Conservation (phyloP, 2,888 invertebrate genomes). For the Microplitis manilae region DNA sequence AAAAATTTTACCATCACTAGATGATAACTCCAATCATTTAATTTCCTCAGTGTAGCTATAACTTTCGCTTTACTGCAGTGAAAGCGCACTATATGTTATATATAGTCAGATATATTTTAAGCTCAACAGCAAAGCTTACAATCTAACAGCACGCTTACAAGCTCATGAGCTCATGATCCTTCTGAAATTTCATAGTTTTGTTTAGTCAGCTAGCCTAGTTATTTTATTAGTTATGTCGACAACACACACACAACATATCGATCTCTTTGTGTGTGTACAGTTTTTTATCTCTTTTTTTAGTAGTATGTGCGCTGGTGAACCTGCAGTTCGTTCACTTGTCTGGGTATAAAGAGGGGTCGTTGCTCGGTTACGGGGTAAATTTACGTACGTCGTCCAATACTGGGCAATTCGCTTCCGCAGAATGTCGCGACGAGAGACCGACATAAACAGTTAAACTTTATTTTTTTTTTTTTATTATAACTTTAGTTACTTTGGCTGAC, state of each 20-base stretch:
- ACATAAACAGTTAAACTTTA: constrained; percentile 23
- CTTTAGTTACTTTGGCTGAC: background rate
- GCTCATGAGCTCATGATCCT: background rate
- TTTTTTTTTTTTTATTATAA: constrained; percentile 1
- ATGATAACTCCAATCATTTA: no score
- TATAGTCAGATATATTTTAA: background rate
- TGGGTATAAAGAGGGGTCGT: constrained; percentile 45
- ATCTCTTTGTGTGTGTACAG: constrained; percentile 16
- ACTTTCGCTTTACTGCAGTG: background rate
- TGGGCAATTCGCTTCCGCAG: constrained; percentile 28
- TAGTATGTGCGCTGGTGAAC: constrained; percentile 20
- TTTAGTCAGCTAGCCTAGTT: background rate
- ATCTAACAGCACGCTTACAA: background rate
- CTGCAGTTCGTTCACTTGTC: constrained; percentile 27
- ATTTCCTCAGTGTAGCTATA: no score
- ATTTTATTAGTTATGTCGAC: background rate
- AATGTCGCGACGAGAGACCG: constrained; percentile 32
- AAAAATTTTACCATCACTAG: no score
- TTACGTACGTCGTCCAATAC: constrained; percentile 48
- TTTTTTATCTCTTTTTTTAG: constrained; percentile 42
- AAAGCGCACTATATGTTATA: background rate
- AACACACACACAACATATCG: background rate
- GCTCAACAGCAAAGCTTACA: background rate
- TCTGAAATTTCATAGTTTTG: background rate
- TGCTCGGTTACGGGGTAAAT: constrained; percentile 54